Base-by-base conservation (phyloP, 2,113 vertebrate species). In the Bettongia penicillata region DNA sequence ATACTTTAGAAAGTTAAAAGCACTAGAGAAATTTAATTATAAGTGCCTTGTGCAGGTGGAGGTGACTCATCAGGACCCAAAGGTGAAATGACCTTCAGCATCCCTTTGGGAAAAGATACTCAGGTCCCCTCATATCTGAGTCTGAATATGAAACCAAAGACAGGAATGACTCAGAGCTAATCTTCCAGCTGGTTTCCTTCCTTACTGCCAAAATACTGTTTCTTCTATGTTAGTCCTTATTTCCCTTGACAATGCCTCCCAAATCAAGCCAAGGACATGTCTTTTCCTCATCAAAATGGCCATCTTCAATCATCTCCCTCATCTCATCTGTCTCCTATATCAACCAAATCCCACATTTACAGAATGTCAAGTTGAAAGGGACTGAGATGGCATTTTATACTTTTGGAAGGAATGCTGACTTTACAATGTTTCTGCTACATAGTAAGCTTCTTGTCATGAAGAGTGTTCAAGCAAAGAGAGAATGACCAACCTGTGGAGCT, bases 71-170 rank as follows among this genome's bases (percentile, higher is more conserved):
- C n/a, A 51, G 48, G 25, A 28, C 24, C 90, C 26, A 2, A 49
- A 50, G 12, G 37, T 10, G 24, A 77, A 16, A 48, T 43, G 55
- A 7, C 8, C 31, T 51, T n/a, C 49, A 2, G 22, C 3, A 6
- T 37, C 11, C 49, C 49, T 84, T 84, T 51, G 92, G 49, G 1
- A 19, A 92, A 31, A 49, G 8, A 31, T 50, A 12, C 3, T 0
- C 43, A 6, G 12, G 26, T 28, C 19, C 51, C 55, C 61, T 92
- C 77, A 24, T 8, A n/a, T 84, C 19, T 1, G 0, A 4, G 90
- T 0, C n/a, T 24, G 14, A 19, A 8, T 47, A 49, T 90, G 91
- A 89, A 43, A 93, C 47, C 0, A 0, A 23, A 48, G 8, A 0
- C 93, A 55, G 92, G 49, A 48, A 2, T 23, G 94, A 8, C 53